These are phyloP conservation scores for Neoscelio sp. DNA, from an alignment of 2,888 invertebrate species.

Conservation along the genomic window DNA sequence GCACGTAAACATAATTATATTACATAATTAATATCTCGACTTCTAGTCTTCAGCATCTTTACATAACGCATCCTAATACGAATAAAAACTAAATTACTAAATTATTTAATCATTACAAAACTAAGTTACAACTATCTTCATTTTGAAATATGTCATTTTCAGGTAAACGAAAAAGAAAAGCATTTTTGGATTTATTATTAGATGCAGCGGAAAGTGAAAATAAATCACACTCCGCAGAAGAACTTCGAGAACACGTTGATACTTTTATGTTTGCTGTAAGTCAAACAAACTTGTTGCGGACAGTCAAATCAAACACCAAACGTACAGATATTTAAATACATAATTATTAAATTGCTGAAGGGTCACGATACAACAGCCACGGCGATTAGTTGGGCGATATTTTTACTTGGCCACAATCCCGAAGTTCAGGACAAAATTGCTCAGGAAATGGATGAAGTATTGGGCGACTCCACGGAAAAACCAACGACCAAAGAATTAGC, in stretches of 20 bases:
- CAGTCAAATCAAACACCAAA: too few relatives aligned
- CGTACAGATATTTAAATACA: too few relatives aligned
- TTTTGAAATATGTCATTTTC: too few relatives aligned
- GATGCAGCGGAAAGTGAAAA: slow-evolving; percentile 85
- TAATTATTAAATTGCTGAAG: too few relatives aligned
- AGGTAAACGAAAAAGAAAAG: slow-evolving; percentile 86
- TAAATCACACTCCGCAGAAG: slow-evolving; percentile 85
- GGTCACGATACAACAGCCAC: slow-evolving; percentile 85
- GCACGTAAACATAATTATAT: too few relatives aligned
- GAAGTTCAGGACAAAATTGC: slow-evolving; percentile 83
- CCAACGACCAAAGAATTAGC: slow-evolving; percentile 79
- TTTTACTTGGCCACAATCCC: slow-evolving; percentile 83
- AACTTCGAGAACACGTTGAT: slow-evolving; percentile 88
- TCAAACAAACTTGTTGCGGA: too few relatives aligned
- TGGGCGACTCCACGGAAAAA: slow-evolving; percentile 75
- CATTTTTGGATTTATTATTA: slow-evolving; percentile 88
- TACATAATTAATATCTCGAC: too few relatives aligned
- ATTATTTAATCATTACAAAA: too few relatives aligned
- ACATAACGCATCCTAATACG: too few relatives aligned
- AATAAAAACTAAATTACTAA: too few relatives aligned
- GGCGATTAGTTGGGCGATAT: slow-evolving; percentile 84
- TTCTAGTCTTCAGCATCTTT: too few relatives aligned
- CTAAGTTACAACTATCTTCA: too few relatives aligned
- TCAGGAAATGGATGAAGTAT: slow-evolving; percentile 82
- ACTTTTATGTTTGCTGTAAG: slow-evolving; percentile 90